phyloP scores from a whole-genome alignment of 2,888 invertebrate genomes.

The Nysson spinosus region DNA sequence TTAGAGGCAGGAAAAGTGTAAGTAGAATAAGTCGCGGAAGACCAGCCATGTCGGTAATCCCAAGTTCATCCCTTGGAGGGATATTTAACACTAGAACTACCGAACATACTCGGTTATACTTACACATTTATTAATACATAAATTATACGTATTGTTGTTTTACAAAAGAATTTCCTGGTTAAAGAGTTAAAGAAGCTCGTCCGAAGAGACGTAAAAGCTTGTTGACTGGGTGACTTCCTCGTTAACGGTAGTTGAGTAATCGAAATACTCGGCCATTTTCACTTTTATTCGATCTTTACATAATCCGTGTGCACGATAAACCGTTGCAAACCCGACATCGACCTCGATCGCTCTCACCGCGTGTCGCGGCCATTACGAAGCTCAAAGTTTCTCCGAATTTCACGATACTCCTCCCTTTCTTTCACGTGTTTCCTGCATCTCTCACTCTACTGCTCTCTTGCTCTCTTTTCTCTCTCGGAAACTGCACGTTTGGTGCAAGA shows the following conservation, averaged over 20 bases:
- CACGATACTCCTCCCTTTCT: conserved; percentile 4
- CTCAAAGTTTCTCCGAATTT: conserved; percentile 51
- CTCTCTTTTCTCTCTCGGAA: conserved; percentile 27
- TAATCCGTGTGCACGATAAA: conserved; percentile 17
- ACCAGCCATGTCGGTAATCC: too few relatives aligned
- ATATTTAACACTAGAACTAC: too few relatives aligned
- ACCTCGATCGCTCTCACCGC: neutral
- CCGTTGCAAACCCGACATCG: conserved; percentile 8
- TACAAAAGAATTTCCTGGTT: too few relatives aligned
- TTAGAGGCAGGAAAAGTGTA: too few relatives aligned
- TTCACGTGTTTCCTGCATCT: neutral
- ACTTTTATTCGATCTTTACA: conserved; percentile 39
- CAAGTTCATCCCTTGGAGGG: too few relatives aligned
- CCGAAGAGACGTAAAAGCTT: too few relatives aligned
- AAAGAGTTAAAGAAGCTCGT: too few relatives aligned
- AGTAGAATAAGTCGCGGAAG: too few relatives aligned
- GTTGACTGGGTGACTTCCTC: too few relatives aligned
- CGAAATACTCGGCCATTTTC: conserved; percentile 19
- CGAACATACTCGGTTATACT: too few relatives aligned
- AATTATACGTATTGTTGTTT: too few relatives aligned
- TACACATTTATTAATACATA: too few relatives aligned
- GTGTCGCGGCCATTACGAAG: conserved; percentile 8
- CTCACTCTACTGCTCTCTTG: conserved; percentile 7
- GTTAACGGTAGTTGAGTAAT: conserved; percentile 14
- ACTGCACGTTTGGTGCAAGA: conserved; percentile 32